Base-by-base conservation (phyloP, 2,888 invertebrate genomes). In the Pterostichus niger region DNA sequence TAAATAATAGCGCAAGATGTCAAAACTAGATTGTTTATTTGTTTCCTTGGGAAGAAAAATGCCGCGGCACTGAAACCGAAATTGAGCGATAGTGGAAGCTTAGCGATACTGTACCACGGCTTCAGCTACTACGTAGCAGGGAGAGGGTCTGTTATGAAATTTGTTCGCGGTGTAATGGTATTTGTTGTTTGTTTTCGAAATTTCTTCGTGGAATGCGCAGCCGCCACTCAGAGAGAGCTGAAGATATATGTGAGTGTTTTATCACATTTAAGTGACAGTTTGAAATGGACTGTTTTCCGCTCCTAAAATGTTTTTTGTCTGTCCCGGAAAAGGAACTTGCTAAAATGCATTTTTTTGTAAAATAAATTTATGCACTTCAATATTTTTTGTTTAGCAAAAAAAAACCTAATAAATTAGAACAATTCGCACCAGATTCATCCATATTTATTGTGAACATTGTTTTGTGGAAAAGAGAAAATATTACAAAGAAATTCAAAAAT, bases 231-330 rank as follows among this genome's bases (percentile, higher is more conserved):
- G 49, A 11, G 49, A 11, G 64, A 7, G 49, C 64, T 9, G 33
- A 52, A 64, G 56, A 79, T 79, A 64, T 79, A 79, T 79, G 79
- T 79, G 79, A 64, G 79, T 79, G 68, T 52, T 79, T 79, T 79
- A 79, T 79, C 79, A 79, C 64, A 79, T 64, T 52, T 79, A 79
- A 79, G 79, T 79, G 79, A 79, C 79, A 79, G 79, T 79, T 73
- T 81, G 9, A 71, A 81, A 81, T 81, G 81, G 73, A 81, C 81
- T 81, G 73, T 73, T 73, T 81, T 44, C 71, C 56, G 52, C 71
- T 54, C 40, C 56, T 73, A 56, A 73, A 81, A 73, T 68, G 73
- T 81, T 81, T 81, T 71, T 81, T 44, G 68, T 71, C 40, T 35
- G 15, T 17, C 13, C 64, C 80, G 68, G 35, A 61, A 80, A 17